A percentile compares a stretch with the other conserved stretches of the same genome.
Conservation (phyloP, 2,888 invertebrate genomes). For the Onthophagus sagittarius region DNA sequence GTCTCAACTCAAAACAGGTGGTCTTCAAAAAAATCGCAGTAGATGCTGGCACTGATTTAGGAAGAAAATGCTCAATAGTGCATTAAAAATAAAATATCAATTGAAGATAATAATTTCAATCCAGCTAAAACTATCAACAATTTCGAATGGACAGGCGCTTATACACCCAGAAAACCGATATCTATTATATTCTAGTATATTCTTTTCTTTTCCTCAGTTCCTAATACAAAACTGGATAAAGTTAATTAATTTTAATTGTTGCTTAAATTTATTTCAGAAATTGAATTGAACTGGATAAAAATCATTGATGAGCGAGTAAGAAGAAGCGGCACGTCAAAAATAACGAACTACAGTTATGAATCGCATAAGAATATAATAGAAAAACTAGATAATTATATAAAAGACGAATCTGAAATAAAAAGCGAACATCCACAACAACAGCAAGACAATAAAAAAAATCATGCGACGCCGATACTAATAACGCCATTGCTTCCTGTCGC, state of each 20-base stretch:
- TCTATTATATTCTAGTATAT: too few species aligned
- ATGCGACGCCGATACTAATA: slow-evolving; percentile 7
- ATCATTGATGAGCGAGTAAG: slow-evolving; percentile 61
- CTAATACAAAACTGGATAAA: too few species aligned
- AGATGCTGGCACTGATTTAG: too few species aligned
- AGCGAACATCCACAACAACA: slow-evolving; percentile 8
- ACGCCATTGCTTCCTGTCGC: slow-evolving; percentile 1
- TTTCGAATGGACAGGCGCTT: too few species aligned
- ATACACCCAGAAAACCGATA: too few species aligned
- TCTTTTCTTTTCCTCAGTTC: too few species aligned
- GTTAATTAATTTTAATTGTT: neutral
- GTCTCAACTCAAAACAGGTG: too few species aligned
- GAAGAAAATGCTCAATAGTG: too few species aligned
- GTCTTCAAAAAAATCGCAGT: too few species aligned
- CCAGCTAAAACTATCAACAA: too few species aligned
- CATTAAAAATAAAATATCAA: too few species aligned
- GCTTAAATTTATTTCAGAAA: slow-evolving; percentile 33
- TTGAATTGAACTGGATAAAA: slow-evolving; percentile 62
- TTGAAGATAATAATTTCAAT: too few species aligned
- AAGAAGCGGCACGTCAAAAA: slow-evolving; percentile 51
- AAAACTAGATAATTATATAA: slow-evolving; percentile 15
- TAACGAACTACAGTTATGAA: slow-evolving; percentile 49
- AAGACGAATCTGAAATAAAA: slow-evolving; percentile 13
- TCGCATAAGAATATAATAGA: slow-evolving; percentile 33
- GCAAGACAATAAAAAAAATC: slow-evolving; percentile 22